Conservation (phyloP, 2,888 invertebrate genomes). For the Watsonalla binaria region DNA sequence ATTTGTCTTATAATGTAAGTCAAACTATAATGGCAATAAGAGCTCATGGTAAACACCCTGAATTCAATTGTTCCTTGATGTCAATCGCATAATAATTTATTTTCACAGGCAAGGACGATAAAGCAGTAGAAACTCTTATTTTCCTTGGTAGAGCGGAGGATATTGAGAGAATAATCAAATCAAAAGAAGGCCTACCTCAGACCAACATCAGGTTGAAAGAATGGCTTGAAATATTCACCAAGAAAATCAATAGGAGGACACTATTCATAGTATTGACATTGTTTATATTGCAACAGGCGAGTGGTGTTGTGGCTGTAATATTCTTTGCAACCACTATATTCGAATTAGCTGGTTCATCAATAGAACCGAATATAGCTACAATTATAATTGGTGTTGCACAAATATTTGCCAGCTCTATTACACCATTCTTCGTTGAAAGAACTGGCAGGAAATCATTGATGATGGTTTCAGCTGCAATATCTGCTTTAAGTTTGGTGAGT, state of each 20-base stretch:
- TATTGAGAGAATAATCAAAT: slow-evolving; percentile 12
- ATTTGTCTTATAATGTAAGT: too few species aligned
- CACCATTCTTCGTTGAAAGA: slow-evolving; percentile 27
- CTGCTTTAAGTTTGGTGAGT: slow-evolving; percentile 27
- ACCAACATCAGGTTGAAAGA: not conserved
- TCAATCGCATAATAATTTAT: too few species aligned
- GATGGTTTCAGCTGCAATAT: slow-evolving; percentile 19
- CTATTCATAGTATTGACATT: slow-evolving; percentile 20
- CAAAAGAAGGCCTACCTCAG: slow-evolving; percentile 5
- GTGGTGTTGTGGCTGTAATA: slow-evolving; percentile 21
- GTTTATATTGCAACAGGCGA: slow-evolving; percentile 22
- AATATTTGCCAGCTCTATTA: slow-evolving; percentile 16
- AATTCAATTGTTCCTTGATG: too few species aligned
- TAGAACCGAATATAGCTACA: slow-evolving; percentile 26
- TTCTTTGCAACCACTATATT: slow-evolving; percentile 29
- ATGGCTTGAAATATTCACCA: slow-evolving; percentile 25
- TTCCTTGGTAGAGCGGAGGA: slow-evolving; percentile 15
- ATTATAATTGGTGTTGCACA: slow-evolving; percentile 27
- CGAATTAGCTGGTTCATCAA: slow-evolving; percentile 25
- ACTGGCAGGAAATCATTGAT: slow-evolving; percentile 24
- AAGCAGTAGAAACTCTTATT: too few species aligned
- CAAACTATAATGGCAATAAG: too few species aligned
- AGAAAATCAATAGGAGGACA: slow-evolving; percentile 26
- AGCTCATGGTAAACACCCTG: too few species aligned
- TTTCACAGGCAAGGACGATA: too few species aligned